Evolutionary conservation across 2,888 invertebrate genomes (phyloP).

Genomic region (Suillia variegata): DNA sequence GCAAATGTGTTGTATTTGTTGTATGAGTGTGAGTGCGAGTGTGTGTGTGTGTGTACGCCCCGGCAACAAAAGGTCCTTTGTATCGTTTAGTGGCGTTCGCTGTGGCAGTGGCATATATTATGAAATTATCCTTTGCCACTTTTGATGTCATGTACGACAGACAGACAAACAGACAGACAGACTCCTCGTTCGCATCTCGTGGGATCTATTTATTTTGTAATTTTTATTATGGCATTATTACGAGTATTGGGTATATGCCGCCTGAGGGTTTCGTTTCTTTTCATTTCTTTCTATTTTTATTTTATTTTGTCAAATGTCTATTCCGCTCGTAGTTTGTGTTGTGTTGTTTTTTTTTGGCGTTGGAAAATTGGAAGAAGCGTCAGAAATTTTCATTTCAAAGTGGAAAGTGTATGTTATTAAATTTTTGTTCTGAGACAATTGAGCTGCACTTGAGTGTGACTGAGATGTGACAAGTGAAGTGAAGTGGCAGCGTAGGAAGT

Average conservation of each 20-base stretch:
- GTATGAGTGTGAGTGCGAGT: no score
- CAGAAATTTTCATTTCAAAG: constrained; percentile 48
- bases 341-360: constrained; percentile 5
- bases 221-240: constrained; percentile 53
- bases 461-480: constrained; percentile 22
- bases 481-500: constrained; percentile 29
- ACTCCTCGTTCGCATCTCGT: constrained; percentile 36
- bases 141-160: constrained; percentile 53
- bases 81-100: constrained; percentile 1
- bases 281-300: not conserved
- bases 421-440: constrained; percentile 48
- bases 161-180: no score
- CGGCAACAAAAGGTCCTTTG: constrained; percentile 19
- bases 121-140: constrained; percentile 55
- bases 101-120: constrained; percentile 35
- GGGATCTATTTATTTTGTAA: constrained; percentile 56
- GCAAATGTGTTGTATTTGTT: no score
- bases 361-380: constrained; percentile 43
- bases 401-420: constrained; percentile 31
- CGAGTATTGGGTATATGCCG: no score
- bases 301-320: no score
- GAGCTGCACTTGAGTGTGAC: constrained; percentile 52
- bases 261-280: not conserved
- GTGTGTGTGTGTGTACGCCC: no score
- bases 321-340: no score